Conservation (phyloP, 2,888 invertebrate species). For the Helicoverpa assulta region DNA sequence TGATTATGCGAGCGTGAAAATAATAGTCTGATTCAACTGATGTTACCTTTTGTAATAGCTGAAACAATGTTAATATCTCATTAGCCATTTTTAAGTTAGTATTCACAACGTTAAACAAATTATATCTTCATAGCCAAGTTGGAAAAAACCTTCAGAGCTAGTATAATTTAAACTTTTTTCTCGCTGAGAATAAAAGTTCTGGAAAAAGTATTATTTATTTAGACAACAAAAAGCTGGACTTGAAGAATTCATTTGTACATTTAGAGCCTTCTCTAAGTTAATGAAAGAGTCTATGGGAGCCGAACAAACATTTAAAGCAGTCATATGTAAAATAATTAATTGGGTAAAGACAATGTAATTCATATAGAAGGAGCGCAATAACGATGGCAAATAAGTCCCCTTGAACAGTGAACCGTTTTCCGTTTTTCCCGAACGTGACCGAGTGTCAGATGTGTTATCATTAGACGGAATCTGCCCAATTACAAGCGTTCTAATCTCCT, state of each 20-base stretch:
- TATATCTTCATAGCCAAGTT: constrained; percentile 52
- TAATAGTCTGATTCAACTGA: neutral
- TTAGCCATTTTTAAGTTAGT: constrained; percentile 51
- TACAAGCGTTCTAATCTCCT: constrained; percentile 62
- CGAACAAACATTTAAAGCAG: neutral
- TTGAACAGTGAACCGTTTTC: constrained; percentile 56
- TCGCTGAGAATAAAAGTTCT: constrained; percentile 45
- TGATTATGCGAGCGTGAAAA: constrained; percentile 8
- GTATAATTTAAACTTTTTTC: constrained; percentile 53
- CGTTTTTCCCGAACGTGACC: constrained; percentile 64
- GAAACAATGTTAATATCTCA: constrained; percentile 28
- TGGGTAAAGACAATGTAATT: constrained; percentile 25
- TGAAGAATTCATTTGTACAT: constrained; percentile 48
- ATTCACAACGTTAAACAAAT: constrained; percentile 59
- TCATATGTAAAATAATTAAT: neutral
- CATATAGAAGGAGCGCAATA: constrained; percentile 35
- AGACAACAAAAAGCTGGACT: constrained; percentile 42
- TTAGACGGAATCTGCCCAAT: constrained; percentile 62
- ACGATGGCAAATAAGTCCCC: constrained; percentile 51
- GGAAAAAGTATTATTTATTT: constrained; percentile 57
- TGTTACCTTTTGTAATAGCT: constrained; percentile 1
- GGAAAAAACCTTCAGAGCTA: constrained; percentile 41
- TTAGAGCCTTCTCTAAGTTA: constrained; percentile 29
- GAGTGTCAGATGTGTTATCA: constrained; percentile 63
- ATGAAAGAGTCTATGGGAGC: constrained; percentile 24